Percentiles rank a stretch among this genome's conserved stretches.
phyloP scores from a whole-genome alignment of 2,113 vertebrate species.

The Bujurquina vittata region DNA sequence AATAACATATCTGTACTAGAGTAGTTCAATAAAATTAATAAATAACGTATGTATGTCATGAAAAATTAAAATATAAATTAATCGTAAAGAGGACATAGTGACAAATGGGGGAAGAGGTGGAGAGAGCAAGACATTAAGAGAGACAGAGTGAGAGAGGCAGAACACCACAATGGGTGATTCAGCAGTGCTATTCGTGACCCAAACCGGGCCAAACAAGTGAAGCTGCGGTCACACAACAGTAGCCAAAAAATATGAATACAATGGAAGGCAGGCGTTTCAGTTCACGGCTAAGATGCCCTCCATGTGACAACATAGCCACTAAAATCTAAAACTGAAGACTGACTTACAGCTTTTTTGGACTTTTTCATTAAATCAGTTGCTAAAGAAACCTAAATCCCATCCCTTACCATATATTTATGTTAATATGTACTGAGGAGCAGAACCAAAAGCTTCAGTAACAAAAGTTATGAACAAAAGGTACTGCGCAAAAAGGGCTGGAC shows the following conservation, averaged over 20 bases:
- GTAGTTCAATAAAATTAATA: background rate
- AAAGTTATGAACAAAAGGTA: too few species aligned
- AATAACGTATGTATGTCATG: too few species aligned
- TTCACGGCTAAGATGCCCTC: background rate
- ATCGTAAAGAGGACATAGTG: background rate
- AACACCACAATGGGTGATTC: conserved; percentile 4
- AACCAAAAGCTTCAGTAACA: background rate
- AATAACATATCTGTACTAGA: too few species aligned
- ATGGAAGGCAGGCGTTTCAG: background rate
- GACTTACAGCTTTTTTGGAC: background rate
- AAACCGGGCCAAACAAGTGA: background rate
- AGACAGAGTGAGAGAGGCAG: background rate
- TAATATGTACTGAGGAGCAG: background rate
- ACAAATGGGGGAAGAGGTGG: background rate
- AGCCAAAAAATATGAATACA: background rate
- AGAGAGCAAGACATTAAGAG: background rate
- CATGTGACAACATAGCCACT: background rate
- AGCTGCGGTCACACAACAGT: conserved; percentile 22
- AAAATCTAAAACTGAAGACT: background rate
- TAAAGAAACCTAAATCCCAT: background rate
- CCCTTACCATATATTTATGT: accelerated
- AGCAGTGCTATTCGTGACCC: background rate
- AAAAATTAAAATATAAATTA: background rate
- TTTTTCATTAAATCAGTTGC: background rate
- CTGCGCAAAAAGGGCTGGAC: background rate